These are phyloP conservation scores for Brachypterus glaber DNA, from an alignment of 2,888 invertebrate species.

Conservation along the genomic window DNA sequence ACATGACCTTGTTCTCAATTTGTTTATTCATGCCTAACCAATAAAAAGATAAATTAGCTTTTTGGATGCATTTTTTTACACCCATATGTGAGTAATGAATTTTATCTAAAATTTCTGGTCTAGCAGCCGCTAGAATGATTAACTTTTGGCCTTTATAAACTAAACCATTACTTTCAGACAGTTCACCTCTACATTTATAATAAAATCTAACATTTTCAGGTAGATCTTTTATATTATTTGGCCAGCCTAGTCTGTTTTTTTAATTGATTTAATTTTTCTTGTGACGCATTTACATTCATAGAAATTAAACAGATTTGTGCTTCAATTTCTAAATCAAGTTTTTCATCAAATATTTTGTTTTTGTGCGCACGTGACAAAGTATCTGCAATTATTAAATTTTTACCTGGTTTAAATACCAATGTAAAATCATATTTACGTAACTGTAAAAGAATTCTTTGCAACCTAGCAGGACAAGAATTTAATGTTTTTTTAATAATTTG, in stretches of 20 bases:
- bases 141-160: no score
- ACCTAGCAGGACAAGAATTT: conserved; percentile 12
- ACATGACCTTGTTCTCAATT: no score
- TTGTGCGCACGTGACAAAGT: conserved; percentile 12
- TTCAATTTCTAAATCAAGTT: conserved; percentile 12
- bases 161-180: no score
- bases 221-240: conserved; percentile 5
- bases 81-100: no score
- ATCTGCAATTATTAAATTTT: conserved; percentile 17
- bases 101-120: no score
- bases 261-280: conserved; percentile 6
- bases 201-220: conserved; percentile 1
- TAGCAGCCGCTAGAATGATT: no score
- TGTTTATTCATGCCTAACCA: no score
- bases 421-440: conserved; percentile 14
- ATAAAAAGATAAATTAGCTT: no score
- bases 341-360: conserved; percentile 8
- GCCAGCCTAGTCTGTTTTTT: conserved; percentile 11
- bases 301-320: conserved; percentile 12
- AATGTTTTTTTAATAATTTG: conserved; percentile 14
- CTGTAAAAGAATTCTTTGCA: conserved; percentile 17
- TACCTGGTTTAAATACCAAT: conserved; percentile 17
- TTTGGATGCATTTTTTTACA: no score
- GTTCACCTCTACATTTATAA: no score
- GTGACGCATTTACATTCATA: conserved; percentile 2